These are phyloP conservation scores for Leptatherina wallacei DNA, from an alignment of 2,797 vertebrate genomes.

Conservation along the genomic window DNA sequence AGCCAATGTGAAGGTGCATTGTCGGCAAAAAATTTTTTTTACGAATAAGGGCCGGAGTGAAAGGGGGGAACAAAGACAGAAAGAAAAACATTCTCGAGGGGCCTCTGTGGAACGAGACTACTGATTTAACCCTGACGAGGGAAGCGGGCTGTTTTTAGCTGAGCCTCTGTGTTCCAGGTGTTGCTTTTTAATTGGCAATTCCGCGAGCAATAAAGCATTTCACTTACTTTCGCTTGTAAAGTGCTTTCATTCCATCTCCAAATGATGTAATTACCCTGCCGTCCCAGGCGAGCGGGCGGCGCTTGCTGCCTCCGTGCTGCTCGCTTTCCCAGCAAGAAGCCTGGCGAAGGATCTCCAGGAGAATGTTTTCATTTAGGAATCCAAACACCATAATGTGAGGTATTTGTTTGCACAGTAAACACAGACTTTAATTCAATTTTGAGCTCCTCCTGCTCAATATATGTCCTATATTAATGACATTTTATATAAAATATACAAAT, in stretches of 20 bases:
- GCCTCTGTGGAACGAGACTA: constrained; percentile 43
- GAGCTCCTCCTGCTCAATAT: constrained; percentile 35
- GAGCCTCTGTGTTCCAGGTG: constrained; percentile 81
- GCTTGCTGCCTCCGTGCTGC: constrained; percentile 36
- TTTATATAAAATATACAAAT: neutral
- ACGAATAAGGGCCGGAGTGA: constrained; percentile 55
- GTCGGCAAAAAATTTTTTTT: constrained; percentile 64
- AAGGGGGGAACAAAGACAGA: constrained; percentile 26
- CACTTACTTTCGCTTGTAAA: constrained; percentile 79
- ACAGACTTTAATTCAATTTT: constrained; percentile 65
- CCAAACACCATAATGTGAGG: constrained; percentile 74
- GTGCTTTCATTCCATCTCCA: constrained; percentile 82
- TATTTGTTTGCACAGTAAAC: constrained; percentile 69
- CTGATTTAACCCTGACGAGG: constrained; percentile 40
- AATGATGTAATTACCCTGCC: constrained; percentile 85
- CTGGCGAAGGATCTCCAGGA: constrained; percentile 59
- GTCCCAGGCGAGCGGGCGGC: constrained; percentile 67
- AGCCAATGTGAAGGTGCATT: constrained; percentile 75
- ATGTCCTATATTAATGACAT: constrained; percentile 44
- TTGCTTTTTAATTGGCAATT: constrained; percentile 86
- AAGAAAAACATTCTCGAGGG: constrained; percentile 78
- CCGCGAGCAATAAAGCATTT: constrained; percentile 83
- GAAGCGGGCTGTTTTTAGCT: constrained; percentile 52
- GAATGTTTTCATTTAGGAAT: constrained; percentile 79
- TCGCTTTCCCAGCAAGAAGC: constrained; percentile 62